Base-by-base conservation (phyloP, 2,113 vertebrate species). In the Pseudopipra pipra region DNA sequence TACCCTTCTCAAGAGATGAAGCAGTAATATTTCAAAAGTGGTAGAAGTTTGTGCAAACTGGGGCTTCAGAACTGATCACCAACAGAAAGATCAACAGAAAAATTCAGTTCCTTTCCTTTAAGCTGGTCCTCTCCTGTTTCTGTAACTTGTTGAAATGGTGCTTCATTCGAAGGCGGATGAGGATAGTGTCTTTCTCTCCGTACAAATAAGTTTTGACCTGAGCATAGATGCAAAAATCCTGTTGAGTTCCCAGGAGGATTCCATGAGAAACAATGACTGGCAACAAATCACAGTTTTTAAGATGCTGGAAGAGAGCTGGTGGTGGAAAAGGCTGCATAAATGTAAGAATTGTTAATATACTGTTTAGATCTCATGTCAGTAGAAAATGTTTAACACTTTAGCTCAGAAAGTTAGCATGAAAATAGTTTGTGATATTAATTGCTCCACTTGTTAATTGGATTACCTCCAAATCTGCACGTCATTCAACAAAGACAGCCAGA, bases 401-500 rank as follows among this genome's bases (percentile, higher is more conserved):
- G 44, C 78, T 93, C 79, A 76, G 49, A 47, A 92, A 93, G 44
- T 89, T 92, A 95, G 27, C 67, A n/a, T 20, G 65, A 83, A 39
- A 90, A 51, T 80, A 71, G 37, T 62, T 88, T 43, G 68, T 91
- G 62, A 47, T 93, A 90, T 43, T 88, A 71, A 82, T 95, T 94
- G 51, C 62, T 62, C 47, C 25, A 12, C 73, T 96, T 95, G 70
- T 85, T 89, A 96, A 73, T 70, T 90, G 85, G 89, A 87, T 95
- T 81, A 93, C 67, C 55, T 96, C 90, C 52, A 85, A 90, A 96
- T 95, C 80, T 89, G 89, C 47, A 66, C 39, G 74, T 76, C 62
- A 54, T 71, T 97, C 87, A 95, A 63, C 51, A 81, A 79, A 89
- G 91, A 93, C 80, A 93, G 51, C 47, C 77, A 80, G 89, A 94